Evolutionary conservation across 92 coral and sea anemone genomes (phyloP), one percentile per base, ranked within the genome.

Genomic region (Bergia puertoricense): DNA sequence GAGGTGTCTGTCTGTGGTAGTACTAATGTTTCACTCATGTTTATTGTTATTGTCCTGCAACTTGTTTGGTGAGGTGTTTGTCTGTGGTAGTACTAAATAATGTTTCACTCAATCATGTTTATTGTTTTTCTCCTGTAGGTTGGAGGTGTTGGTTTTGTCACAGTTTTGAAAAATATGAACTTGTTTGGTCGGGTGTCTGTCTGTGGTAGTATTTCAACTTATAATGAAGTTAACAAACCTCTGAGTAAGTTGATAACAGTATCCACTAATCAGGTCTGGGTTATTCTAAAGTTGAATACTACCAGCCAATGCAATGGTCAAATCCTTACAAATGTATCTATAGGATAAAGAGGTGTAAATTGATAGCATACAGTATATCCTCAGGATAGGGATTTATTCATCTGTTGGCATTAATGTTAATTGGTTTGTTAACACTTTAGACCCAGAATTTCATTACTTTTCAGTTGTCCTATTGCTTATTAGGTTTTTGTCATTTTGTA

Each of bases 111-210:
- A 59, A 6, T 59, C 22, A 18, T 62, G 30, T 16, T 5, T 62
- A 62, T 62, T 1, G 5, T 62, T 16, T 62, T 11, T 62, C 15
- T 23, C 23, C 39, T 7, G 14, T 51, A 90, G 93, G 93, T 91
- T 46, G 93, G 93, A 45, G 93, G 93, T 43, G 75, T 88, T 50
- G 93, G 93, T 13, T 91, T 91, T 91, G 68, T 81, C 18, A 91
- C 90, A 86, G 93, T 91, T 54, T 42, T 91, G 30, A 72, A 81
- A 62, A 86, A 86, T 65, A 87, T 91, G 90, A 91, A 91, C 66
- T 22, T 44, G 4, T 66, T 51, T 57, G 90, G 93, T 23, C 93
- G 93, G 8, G 88, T 82, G 73, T 76, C 93, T 41, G 36, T 91
- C 30, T 91, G 93, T 87, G 93, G 93, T 22, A 42, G 86, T 69